phyloP scores from a whole-genome alignment of 2,888 invertebrate species.

The Cancer borealis region DNA sequence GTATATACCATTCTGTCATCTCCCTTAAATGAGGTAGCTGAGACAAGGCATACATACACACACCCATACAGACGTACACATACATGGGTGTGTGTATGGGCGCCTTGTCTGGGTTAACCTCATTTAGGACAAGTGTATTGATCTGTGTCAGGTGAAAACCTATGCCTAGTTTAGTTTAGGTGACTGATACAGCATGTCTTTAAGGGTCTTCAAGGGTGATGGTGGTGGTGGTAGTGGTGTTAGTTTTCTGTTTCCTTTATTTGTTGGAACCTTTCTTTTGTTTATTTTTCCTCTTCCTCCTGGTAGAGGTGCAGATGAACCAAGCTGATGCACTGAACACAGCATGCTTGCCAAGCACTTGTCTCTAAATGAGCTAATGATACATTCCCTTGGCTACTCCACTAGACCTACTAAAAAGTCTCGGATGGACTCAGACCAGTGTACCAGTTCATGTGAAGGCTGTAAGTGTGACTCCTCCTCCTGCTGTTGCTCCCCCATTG shows the following conservation, averaged over 20 bases:
- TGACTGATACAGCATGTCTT: not conserved
- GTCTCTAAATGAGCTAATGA: constrained; percentile 56
- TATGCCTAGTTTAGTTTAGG: not conserved
- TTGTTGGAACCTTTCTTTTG: not conserved
- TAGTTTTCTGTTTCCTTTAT: not conserved
- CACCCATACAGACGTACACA: no score
- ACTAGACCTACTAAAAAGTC: constrained; percentile 75
- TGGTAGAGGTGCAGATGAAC: constrained; percentile 46
- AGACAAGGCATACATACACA: not conserved
- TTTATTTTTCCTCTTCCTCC: not conserved
- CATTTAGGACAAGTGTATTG: not conserved
- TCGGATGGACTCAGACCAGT: constrained; percentile 72
- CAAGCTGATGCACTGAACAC: constrained; percentile 21
- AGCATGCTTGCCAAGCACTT: not conserved
- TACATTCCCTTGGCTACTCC: constrained; percentile 61
- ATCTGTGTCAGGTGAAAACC: not conserved
- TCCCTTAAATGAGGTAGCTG: no score
- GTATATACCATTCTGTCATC: no score
- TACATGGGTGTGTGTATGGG: no score
- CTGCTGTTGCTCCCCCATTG: constrained; percentile 66
- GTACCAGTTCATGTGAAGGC: constrained; percentile 74
- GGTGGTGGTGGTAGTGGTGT: not conserved
- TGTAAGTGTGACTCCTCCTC: constrained; percentile 76
- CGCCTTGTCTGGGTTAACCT: no score
- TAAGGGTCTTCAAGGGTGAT: not conserved